Conservation (phyloP, 2,113 vertebrate species). For the Centropristis striata region DNA sequence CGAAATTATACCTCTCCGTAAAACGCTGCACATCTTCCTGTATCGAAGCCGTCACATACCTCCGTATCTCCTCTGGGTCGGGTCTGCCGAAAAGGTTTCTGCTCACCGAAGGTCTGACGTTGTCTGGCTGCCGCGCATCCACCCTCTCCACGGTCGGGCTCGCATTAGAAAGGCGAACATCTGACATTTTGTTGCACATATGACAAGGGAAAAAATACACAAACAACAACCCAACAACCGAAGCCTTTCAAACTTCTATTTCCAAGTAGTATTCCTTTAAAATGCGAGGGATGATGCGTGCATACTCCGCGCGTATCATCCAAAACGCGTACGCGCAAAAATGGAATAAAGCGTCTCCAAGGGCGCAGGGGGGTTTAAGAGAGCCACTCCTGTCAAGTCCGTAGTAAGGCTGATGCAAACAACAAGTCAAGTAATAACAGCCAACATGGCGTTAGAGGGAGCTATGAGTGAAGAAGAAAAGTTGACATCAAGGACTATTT, state of each 20-base stretch:
- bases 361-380: constrained; percentile 48
- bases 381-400: constrained; percentile 81
- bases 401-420: constrained; percentile 82
- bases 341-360: constrained; percentile 47
- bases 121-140: constrained; percentile 90
- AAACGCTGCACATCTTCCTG: constrained; percentile 83
- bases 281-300: constrained; percentile 55
- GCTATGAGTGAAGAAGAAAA: constrained; percentile 86
- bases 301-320: constrained; percentile 70
- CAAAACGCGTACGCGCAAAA: constrained; percentile 51
- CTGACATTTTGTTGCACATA: constrained; percentile 91
- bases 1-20: constrained; percentile 90
- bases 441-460: constrained; percentile 96
- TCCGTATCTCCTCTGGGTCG: constrained; percentile 86
- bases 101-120: constrained; percentile 88
- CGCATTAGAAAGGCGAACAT: constrained; percentile 94
- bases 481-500: constrained; percentile 94
- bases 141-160: constrained; percentile 95
- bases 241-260: constrained; percentile 42
- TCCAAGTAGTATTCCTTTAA: constrained; percentile 70
- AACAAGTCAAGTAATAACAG: constrained; percentile 85
- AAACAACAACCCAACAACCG: background rate
- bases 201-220: constrained; percentile 42
- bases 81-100: constrained; percentile 92
- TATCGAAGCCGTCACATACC: constrained; percentile 78